Conservation (phyloP, 35 echinoderm and acorn worm species). For the Ophioderma brevispina region DNA sequence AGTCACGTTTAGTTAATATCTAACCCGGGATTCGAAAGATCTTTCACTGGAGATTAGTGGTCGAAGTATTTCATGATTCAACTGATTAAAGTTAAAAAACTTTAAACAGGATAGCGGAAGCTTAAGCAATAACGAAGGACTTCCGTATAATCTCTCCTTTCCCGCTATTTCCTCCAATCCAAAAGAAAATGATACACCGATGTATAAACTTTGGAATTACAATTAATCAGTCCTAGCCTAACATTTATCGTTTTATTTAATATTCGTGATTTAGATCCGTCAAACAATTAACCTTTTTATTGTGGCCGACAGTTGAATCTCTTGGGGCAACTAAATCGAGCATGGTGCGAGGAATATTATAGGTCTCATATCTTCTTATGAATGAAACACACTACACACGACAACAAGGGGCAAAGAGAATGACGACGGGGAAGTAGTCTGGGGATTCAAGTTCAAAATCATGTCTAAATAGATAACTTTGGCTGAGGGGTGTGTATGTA, state of each 20-base stretch:
- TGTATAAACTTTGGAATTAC: neutral
- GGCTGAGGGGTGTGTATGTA: no score
- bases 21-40: neutral
- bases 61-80: constrained; percentile 10
- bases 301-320: neutral
- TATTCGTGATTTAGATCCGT: constrained; percentile 5
- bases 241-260: neutral
- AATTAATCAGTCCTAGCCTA: neutral
- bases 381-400: neutral
- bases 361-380: neutral
- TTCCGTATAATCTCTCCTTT: neutral
- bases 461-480: no score
- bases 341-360: neutral
- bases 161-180: neutral
- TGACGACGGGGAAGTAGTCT: no score
- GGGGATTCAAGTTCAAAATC: no score
- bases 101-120: constrained; percentile 5
- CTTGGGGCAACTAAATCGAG: neutral
- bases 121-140: neutral
- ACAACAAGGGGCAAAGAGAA: no score
- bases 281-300: neutral
- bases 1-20: neutral
- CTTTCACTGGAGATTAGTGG: neutral
- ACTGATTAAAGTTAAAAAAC: neutral
- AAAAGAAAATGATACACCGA: neutral